A percentile compares a stretch with the other conserved stretches of the same genome.
These are phyloP conservation scores for Aphis gossypii DNA, from an alignment of 1,140 invertebrate genomes.

Conservation along the genomic window DNA sequence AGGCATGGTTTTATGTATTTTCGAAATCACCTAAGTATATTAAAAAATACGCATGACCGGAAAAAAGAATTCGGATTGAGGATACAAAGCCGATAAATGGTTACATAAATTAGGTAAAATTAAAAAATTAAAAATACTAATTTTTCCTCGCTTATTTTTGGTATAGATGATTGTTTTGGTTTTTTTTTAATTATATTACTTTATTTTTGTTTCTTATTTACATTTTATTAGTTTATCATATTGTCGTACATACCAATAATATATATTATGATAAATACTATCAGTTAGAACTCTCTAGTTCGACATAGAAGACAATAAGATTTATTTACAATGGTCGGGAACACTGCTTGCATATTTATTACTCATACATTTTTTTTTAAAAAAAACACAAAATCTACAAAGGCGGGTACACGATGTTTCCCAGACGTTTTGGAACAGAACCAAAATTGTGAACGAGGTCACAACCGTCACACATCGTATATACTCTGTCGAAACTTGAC, in stretches of 20 bases:
- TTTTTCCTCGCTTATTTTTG: neutral
- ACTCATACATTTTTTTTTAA: neutral
- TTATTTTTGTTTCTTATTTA: neutral
- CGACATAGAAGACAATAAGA: neutral
- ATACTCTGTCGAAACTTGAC: neutral
- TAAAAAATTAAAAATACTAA: neutral
- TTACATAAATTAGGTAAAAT: neutral
- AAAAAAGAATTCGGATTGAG: neutral
- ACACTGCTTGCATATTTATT: neutral
- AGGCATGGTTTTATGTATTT: neutral
- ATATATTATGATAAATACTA: neutral
- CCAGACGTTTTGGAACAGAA: slow-evolving; percentile 22
- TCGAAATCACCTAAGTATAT: neutral
- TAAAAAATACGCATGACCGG: neutral
- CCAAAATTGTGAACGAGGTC: slow-evolving; percentile 17
- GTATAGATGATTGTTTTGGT: neutral
- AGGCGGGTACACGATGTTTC: neutral
- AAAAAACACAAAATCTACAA: neutral
- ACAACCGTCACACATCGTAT: neutral
- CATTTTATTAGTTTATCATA: neutral
- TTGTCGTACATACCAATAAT: neutral
- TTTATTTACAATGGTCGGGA: neutral
- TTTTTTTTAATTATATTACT: neutral
- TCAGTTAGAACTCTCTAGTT: neutral
- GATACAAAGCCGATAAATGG: neutral